Percentiles rank a stretch among this genome's conserved stretches.
Evolutionary conservation across 1,140 invertebrate genomes (phyloP).

Genomic region (Parapsyche elsis): DNA sequence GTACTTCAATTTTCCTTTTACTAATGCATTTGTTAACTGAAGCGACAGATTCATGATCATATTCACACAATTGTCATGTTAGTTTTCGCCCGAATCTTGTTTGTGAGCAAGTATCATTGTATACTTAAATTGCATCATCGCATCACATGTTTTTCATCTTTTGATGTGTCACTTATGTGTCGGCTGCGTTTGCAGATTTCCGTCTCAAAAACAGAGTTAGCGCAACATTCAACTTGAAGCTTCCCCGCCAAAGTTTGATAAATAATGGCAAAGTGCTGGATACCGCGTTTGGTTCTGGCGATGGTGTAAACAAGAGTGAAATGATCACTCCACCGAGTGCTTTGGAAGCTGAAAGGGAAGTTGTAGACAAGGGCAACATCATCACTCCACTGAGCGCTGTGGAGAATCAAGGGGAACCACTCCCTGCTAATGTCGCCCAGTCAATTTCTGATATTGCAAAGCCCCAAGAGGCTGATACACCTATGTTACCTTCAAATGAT

Average conservation of each 20-base stretch:
- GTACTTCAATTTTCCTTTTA: not conserved
- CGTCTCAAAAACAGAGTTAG: conserved; percentile 65
- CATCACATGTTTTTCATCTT: not conserved
- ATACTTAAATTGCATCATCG: not conserved
- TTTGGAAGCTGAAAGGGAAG: conserved; percentile 55
- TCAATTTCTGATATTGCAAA: conserved; percentile 22
- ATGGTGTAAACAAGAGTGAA: conserved; percentile 29
- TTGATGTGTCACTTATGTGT: conserved; percentile 33
- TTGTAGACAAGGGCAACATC: not conserved
- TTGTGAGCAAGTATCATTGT: not conserved
- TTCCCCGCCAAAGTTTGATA: conserved; percentile 59
- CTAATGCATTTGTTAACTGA: not conserved
- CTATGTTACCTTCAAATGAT: not conserved
- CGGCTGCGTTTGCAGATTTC: conserved; percentile 58
- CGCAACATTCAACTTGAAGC: conserved; percentile 63
- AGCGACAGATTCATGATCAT: not conserved
- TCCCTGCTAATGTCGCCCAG: conserved; percentile 8
- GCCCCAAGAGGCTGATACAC: not conserved
- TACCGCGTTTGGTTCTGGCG: not conserved
- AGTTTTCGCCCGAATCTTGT: not conserved
- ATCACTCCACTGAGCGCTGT: conserved; percentile 58
- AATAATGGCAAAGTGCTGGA: conserved; percentile 59
- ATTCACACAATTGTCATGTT: conserved; percentile 7
- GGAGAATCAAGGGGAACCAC: conserved; percentile 50
- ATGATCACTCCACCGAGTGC: conserved; percentile 61